A percentile compares a stretch with the other conserved stretches of the same genome.
Evolutionary conservation across 1,140 invertebrate species (phyloP).

Genomic region (Atopsyche davidsoni): DNA sequence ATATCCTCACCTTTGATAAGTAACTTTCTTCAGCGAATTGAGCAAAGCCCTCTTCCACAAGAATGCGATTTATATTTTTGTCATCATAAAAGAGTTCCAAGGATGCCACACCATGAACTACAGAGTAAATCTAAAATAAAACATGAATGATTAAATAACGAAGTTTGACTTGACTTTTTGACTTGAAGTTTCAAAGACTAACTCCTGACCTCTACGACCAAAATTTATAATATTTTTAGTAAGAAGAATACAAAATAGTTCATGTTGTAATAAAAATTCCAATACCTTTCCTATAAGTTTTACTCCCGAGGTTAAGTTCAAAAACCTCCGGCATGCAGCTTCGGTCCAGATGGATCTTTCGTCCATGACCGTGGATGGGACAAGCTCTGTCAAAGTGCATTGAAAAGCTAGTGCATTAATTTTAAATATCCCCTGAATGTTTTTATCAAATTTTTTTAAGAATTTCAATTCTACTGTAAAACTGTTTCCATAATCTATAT

Average conservation of each 20-base stretch:
- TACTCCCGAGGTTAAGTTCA: conserved; percentile 32
- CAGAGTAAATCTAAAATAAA: conserved; percentile 65
- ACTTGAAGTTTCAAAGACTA: too few species aligned
- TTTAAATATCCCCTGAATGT: conserved; percentile 16
- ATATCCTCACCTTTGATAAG: conserved; percentile 57
- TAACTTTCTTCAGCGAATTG: conserved; percentile 65
- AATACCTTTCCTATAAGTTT: conserved; percentile 45
- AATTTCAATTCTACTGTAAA: conserved; percentile 34
- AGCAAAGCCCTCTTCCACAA: conserved; percentile 58
- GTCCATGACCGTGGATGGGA: conserved; percentile 55
- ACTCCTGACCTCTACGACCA: too few species aligned
- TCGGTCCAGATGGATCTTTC: conserved; percentile 54
- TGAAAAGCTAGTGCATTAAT: conserved; percentile 61
- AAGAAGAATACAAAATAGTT: too few species aligned
- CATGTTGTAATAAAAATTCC: too few species aligned
- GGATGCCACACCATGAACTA: conserved; percentile 63
- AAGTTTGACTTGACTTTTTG: not conserved
- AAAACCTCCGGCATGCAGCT: conserved; percentile 50
- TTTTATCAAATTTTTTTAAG: conserved; percentile 23
- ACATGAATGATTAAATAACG: not conserved
- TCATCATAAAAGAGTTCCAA: conserved; percentile 51
- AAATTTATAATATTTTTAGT: too few species aligned
- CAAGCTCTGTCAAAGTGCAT: conserved; percentile 61
- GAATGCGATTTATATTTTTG: conserved; percentile 53
- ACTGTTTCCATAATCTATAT: conserved; percentile 73